Conservation (phyloP, 2,113 vertebrate species). For the Dendrocopos noguchii region DNA sequence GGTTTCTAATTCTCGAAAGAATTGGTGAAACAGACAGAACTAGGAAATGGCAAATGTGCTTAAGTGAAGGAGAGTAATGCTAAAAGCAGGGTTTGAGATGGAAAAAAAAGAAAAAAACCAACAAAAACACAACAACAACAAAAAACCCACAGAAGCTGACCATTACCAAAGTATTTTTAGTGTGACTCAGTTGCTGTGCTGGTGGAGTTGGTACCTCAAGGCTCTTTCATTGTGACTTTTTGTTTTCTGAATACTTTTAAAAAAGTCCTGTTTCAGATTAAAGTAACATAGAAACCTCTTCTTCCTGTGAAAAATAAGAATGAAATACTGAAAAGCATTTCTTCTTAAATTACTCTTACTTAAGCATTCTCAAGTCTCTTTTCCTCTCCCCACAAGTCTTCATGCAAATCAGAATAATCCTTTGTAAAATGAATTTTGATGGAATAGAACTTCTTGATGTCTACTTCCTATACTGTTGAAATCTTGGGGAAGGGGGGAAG, state of each 20-base stretch:
- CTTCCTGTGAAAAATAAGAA: neutral
- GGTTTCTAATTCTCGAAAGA: slow-evolving; percentile 12
- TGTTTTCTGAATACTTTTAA: neutral
- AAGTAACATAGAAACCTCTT: neutral
- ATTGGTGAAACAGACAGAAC: neutral
- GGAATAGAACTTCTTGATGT: neutral
- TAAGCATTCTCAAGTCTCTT: neutral
- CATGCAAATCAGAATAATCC: neutral
- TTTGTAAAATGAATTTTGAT: neutral
- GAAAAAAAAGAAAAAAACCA: neutral
- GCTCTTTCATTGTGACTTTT: neutral
- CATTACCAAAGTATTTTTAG: slow-evolving; percentile 54
- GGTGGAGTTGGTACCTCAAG: neutral
- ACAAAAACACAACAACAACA: too few relatives aligned
- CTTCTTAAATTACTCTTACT: neutral
- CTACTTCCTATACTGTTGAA: neutral
- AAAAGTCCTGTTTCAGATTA: neutral
- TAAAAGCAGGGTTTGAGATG: neutral
- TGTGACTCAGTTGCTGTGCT: neutral
- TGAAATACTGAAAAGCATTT: neutral
- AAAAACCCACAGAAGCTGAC: slow-evolving; percentile 6
- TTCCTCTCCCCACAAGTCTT: neutral
- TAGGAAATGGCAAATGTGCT: neutral
- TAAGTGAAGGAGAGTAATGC: neutral
- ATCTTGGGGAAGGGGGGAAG: neutral